Percentiles rank a stretch among this genome's conserved stretches.
Conservation (phyloP, 2,888 invertebrate species). For the Phrixothrix hirtus region DNA sequence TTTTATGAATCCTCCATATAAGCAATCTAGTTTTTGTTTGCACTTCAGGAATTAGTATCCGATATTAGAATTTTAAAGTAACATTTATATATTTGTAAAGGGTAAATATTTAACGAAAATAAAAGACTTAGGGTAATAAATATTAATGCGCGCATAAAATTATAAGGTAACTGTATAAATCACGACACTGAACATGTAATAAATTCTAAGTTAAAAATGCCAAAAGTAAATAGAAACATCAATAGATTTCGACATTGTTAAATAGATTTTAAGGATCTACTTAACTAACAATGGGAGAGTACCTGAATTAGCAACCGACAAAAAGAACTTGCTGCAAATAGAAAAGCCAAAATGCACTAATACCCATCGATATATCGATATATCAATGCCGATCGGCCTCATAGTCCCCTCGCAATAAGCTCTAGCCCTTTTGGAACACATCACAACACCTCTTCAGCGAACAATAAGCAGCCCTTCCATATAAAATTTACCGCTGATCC, state of each 20-base stretch:
- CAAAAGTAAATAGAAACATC: conserved; percentile 40
- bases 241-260: conserved; percentile 41
- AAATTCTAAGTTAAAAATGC: conserved; percentile 37
- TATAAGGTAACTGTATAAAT: conserved; percentile 8
- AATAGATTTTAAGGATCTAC: conserved; percentile 41
- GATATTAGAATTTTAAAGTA: no score
- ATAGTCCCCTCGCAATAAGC: conserved; percentile 46
- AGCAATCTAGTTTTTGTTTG: no score
- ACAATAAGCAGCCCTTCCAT: conserved; percentile 45
- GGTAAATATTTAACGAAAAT: no score
- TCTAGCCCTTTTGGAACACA: conserved; percentile 44
- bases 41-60: no score
- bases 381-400: conserved; percentile 43
- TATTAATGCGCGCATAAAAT: conserved; percentile 26
- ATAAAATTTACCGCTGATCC: conserved; percentile 49
- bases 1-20: no score
- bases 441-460: conserved; percentile 53
- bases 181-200: conserved; percentile 18
- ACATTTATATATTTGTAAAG: no score
- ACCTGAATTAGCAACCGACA: conserved; percentile 32
- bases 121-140: no score
- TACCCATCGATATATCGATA: conserved; percentile 31
- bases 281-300: conserved; percentile 38
- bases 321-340: conserved; percentile 22
- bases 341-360: conserved; percentile 22